Conservation (phyloP, 2,113 vertebrate species). For the Mus musculus region DNA sequence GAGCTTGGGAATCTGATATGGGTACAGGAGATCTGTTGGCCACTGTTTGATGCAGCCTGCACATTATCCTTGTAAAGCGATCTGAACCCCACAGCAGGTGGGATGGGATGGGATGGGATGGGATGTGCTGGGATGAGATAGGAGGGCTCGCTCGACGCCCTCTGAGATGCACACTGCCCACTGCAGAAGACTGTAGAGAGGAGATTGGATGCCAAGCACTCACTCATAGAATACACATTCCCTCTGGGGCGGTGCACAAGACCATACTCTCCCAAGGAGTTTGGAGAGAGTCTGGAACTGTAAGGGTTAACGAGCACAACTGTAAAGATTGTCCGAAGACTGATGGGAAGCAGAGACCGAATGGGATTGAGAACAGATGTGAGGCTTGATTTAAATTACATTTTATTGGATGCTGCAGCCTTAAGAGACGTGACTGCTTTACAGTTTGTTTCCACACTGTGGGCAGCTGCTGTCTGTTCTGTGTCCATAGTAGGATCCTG, state of each 20-base stretch:
- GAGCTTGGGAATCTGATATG: slow-evolving; percentile 67
- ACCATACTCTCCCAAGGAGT: neutral
- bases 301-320: slow-evolving; percentile 78
- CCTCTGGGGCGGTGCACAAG: neutral
- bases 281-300: slow-evolving; percentile 39
- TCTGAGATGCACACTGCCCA: slow-evolving; percentile 60
- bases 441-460: slow-evolving; percentile 83
- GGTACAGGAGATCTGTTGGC: slow-evolving; percentile 60
- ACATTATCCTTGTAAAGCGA: slow-evolving; percentile 72
- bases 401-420: slow-evolving; percentile 83
- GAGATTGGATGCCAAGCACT: neutral
- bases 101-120: neutral
- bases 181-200: neutral
- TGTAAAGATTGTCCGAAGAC: slow-evolving; percentile 75
- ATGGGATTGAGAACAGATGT: slow-evolving; percentile 85
- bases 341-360: slow-evolving; percentile 83
- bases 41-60: slow-evolving; percentile 69
- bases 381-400: slow-evolving; percentile 84
- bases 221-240: neutral
- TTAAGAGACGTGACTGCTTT: slow-evolving; percentile 82
- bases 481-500: slow-evolving; percentile 79
- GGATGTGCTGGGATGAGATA: neutral
- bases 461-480: slow-evolving; percentile 79
- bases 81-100: slow-evolving; percentile 70
- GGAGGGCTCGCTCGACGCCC: slow-evolving; percentile 25